These are phyloP conservation scores for Zoroaster sp. DNA, from an alignment of 53 echinoderm and acorn worm genomes.

Conservation along the genomic window DNA sequence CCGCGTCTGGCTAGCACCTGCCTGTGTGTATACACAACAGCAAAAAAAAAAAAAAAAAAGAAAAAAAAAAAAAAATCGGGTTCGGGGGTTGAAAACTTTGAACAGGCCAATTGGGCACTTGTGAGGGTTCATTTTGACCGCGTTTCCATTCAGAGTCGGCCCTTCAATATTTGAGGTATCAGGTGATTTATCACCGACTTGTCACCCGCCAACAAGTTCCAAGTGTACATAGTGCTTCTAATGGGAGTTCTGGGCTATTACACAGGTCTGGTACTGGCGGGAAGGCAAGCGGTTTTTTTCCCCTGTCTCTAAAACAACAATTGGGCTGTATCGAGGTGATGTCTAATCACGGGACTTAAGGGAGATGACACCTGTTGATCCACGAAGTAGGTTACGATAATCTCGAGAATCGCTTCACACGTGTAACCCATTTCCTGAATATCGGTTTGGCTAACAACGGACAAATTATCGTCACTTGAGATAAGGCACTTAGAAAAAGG, in stretches of 20 bases:
- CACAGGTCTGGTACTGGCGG: no score
- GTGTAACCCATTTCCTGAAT: slow-evolving; percentile 3
- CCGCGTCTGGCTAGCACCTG: background rate
- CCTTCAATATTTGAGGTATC: background rate
- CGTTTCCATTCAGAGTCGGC: background rate
- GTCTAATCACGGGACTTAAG: background rate
- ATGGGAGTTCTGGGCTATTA: no score
- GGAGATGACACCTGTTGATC: background rate
- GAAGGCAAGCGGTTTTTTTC: background rate
- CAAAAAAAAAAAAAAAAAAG: background rate
- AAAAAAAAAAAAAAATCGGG: background rate
- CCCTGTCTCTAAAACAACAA: background rate
- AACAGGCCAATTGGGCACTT: slow-evolving; percentile 24
- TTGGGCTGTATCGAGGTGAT: background rate
- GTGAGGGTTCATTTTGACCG: slow-evolving; percentile 26
- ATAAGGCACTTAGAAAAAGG: background rate
- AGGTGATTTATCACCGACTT: slow-evolving; percentile 26
- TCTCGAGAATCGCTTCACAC: slow-evolving; percentile 6
- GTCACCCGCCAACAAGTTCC: background rate
- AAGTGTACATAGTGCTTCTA: background rate
- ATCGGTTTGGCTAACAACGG: background rate
- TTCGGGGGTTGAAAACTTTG: background rate
- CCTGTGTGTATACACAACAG: background rate
- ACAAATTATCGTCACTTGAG: no score
- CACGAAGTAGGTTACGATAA: background rate